Conservation (phyloP, 2,888 invertebrate species). For the Epicampocera succincta region DNA sequence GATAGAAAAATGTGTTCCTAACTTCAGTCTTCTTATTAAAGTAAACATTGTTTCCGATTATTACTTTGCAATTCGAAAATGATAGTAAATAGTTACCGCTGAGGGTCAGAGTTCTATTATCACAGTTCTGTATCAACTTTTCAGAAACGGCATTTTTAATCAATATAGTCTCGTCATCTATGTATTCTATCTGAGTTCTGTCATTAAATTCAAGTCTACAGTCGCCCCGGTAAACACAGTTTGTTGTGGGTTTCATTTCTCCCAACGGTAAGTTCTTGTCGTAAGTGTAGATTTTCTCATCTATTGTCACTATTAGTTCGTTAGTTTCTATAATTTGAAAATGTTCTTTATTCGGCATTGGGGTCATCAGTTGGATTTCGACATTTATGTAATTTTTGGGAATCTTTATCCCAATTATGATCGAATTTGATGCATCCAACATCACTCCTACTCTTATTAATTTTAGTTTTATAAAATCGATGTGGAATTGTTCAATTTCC, state of each 20-base stretch:
- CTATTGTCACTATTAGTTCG: slow-evolving; percentile 23
- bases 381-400: slow-evolving; percentile 23
- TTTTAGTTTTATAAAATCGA: slow-evolving; percentile 17
- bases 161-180: slow-evolving; percentile 22
- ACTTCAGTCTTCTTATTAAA: slow-evolving; percentile 14
- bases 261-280: neutral
- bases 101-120: slow-evolving; percentile 19
- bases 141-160: slow-evolving; percentile 16
- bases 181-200: neutral
- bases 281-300: slow-evolving; percentile 1
- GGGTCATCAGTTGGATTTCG: neutral
- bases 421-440: slow-evolving; percentile 23
- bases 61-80: slow-evolving; percentile 22
- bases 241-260: slow-evolving; percentile 29
- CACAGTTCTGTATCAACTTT: neutral
- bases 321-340: slow-evolving; percentile 22
- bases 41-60: slow-evolving; percentile 14
- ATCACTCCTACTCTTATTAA: slow-evolving; percentile 6
- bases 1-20: too few species aligned
- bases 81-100: slow-evolving; percentile 10
- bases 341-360: slow-evolving; percentile 23
- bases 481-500: slow-evolving; percentile 23
- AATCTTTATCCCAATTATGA: slow-evolving; percentile 26
- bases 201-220: slow-evolving; percentile 25
- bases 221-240: slow-evolving; percentile 3